These are phyloP conservation scores for Tachysurus vachellii DNA, from an alignment of 2,113 vertebrate genomes.

Conservation along the genomic window DNA sequence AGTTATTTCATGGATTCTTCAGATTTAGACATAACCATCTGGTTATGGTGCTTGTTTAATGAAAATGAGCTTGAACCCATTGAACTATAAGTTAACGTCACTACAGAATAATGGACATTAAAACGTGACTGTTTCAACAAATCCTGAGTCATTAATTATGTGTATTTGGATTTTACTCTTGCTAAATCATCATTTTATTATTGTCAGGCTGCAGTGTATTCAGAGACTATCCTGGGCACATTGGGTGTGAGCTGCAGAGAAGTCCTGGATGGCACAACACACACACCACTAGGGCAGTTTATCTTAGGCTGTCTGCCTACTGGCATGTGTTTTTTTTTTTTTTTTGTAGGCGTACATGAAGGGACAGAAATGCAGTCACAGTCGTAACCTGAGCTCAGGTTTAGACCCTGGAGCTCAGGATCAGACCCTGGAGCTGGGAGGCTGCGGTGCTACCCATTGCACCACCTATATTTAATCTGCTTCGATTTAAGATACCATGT, in stretches of 20 bases:
- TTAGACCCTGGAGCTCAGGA: not conserved
- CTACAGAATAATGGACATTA: not conserved
- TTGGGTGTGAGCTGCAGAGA: not conserved
- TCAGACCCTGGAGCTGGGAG: not conserved
- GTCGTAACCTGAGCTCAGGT: not conserved
- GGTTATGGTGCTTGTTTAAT: not conserved
- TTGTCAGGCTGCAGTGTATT: not conserved
- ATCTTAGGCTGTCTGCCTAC: not conserved
- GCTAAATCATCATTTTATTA: not conserved
- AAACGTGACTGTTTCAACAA: not conserved
- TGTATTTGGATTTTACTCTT: not conserved
- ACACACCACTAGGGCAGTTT: not conserved
- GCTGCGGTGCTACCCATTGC: not conserved
- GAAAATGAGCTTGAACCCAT: not conserved
- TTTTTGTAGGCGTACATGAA: not conserved
- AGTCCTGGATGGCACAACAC: not conserved
- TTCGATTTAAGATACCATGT: not conserved
- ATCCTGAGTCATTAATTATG: not conserved
- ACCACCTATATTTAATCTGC: not conserved
- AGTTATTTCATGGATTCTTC: not conserved
- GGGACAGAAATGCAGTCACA: not conserved
- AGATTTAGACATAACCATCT: not conserved
- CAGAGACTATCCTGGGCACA: not conserved
- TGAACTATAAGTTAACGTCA: not conserved
- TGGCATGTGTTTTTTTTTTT: not conserved